Percentiles rank a stretch among this genome's conserved stretches.
Evolutionary conservation across 2,888 invertebrate genomes (phyloP).

Genomic region (Phaonia tiefii): DNA sequence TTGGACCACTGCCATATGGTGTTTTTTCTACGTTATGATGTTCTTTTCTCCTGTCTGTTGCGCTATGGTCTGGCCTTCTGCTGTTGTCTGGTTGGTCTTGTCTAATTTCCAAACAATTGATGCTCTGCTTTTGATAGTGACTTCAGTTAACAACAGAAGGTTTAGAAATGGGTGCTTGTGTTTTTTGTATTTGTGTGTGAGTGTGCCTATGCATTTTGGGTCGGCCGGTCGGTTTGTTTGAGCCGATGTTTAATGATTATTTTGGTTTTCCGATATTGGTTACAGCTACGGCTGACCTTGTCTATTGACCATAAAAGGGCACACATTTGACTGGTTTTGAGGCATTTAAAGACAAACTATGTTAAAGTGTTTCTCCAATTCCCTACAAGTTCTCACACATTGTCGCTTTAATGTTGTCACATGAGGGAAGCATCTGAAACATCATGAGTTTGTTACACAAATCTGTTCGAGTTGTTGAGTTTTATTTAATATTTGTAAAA

Average conservation of each 20-base stretch:
- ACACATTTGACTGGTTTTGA: conserved; percentile 51
- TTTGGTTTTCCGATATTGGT: conserved; percentile 51
- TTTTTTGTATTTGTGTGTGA: conserved; percentile 17
- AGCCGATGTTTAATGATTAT: conserved; percentile 50
- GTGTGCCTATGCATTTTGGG: conserved; percentile 7
- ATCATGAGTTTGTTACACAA: neutral
- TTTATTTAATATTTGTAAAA: conserved; percentile 13
- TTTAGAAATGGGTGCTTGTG: conserved; percentile 35
- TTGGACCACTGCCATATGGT: conserved; percentile 70
- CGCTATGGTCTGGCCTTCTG: conserved; percentile 49
- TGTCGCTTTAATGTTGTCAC: neutral
- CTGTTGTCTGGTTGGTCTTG: conserved; percentile 33
- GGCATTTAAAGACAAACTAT: neutral
- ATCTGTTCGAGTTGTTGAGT: neutral
- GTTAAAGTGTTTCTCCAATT: too few relatives aligned
- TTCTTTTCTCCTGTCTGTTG: conserved; percentile 35
- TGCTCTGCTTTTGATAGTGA: conserved; percentile 64
- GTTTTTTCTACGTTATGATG: conserved; percentile 9
- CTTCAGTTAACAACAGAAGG: conserved; percentile 41
- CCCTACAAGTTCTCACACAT: conserved; percentile 14
- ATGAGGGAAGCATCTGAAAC: too few relatives aligned
- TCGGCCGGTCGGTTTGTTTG: conserved; percentile 48
- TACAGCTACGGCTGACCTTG: conserved; percentile 60
- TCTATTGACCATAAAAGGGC: conserved; percentile 60
- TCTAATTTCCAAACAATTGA: conserved; percentile 58